A percentile compares a stretch with the other conserved stretches of the same genome.
These are phyloP conservation scores for Chondrilla cf. caribensis DNA, from an alignment of 37 sponge, comb jelly and placozoan species.

Conservation along the genomic window DNA sequence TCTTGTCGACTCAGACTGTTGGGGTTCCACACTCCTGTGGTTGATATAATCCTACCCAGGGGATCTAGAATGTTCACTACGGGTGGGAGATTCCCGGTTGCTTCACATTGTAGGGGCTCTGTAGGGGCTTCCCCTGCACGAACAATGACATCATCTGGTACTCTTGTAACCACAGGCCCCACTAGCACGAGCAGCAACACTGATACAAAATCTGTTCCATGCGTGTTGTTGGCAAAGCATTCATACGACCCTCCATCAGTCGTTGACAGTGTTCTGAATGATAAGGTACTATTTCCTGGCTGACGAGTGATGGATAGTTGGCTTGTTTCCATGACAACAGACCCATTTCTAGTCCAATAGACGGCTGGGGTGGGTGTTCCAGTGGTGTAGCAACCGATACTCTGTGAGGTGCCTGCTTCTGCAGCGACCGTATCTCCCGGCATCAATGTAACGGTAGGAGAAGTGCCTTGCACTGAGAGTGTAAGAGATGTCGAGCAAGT, in stretches of 20 bases:
- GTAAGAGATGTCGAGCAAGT: background rate
- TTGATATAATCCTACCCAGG: background rate
- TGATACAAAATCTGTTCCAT: slow-evolving; percentile 1
- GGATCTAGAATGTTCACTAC: slow-evolving; percentile 33
- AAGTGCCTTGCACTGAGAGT: background rate
- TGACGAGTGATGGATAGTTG: background rate
- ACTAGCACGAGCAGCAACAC: slow-evolving; percentile 32
- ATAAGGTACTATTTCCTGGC: slow-evolving; percentile 40
- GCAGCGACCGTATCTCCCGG: background rate
- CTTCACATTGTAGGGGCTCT: background rate
- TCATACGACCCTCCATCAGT: slow-evolving; percentile 41
- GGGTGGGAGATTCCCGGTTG: slow-evolving; percentile 39
- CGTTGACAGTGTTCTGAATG: slow-evolving; percentile 7
- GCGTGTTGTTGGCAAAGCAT: slow-evolving; percentile 45
- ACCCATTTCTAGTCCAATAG: slow-evolving; percentile 13
- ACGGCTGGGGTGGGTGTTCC: background rate
- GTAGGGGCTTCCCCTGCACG: background rate
- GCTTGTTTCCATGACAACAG: background rate
- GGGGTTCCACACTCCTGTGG: slow-evolving; percentile 20
- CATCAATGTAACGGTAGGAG: background rate
- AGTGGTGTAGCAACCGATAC: background rate
- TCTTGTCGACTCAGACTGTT: slow-evolving; percentile 7
- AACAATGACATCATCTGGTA: slow-evolving; percentile 2
- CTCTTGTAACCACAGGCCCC: slow-evolving; percentile 7
- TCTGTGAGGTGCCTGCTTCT: background rate